Evolutionary conservation across 2,888 invertebrate species (phyloP), one percentile per base, ranked within the genome.

Genomic region (Mimachlamys varia): DNA sequence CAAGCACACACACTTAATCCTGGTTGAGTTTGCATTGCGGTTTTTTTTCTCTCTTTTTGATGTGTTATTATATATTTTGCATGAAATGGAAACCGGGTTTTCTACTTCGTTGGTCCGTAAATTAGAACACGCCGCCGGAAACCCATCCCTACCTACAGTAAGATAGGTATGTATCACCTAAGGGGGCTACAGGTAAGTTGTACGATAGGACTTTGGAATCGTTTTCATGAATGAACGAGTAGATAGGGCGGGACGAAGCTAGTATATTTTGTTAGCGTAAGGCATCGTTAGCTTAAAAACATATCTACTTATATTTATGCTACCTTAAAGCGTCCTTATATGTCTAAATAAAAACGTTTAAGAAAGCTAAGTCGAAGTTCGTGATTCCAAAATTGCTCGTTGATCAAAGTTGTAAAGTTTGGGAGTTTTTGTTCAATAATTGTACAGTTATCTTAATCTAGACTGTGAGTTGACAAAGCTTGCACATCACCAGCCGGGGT

Each of bases 141-240:
- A 76, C 76, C 76, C 13, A 76, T 76, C 76, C 76, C 76, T 76
- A 7, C 76, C 27, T 76, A 33, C 13, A 33, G 33, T 13, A 7
- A 76, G 22, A 17, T 12, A 76, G 76, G 33, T 33, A 76, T 27
- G 76, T 22, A 33, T 27, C 62, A n/a, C 10, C 33, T 76, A 33
- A 33, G 27, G 12, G 33, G 15, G 76, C 27, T 33, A 76, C 13
- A 76, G 76, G 33, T 76, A 76, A 76, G 76, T 4, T 33, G 76
- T 27, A 27, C 33, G 27, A 76, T 5, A 76, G 76, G 13, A 76
- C 76, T 76, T 76, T 76, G 76, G 76, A 76, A 76, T 33, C 33
- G 76, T 76, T 76, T 76, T 76, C 76, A 76, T 76, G 76, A 76
- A 76, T 76, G 76, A 76, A 76, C 76, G 76, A 27, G 76, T 76